phyloP scores from a whole-genome alignment of 2,888 invertebrate genomes.

The Baccha elongata region DNA sequence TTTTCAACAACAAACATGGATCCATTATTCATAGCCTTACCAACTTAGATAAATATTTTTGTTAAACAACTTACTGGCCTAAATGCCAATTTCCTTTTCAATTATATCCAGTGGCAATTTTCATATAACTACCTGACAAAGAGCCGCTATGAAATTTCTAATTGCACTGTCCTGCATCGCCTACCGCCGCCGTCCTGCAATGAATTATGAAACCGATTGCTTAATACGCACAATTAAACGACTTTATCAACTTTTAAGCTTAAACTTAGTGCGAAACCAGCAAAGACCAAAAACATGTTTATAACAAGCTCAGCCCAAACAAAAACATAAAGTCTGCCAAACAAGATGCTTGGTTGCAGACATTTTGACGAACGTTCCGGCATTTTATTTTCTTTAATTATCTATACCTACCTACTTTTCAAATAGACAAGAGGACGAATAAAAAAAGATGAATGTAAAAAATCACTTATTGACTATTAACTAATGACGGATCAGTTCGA shows the following conservation, averaged over 20 bases:
- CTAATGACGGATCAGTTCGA: conserved; percentile 24
- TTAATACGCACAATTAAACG: conserved; percentile 18
- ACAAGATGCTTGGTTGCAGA: conserved; percentile 8
- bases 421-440: conserved; percentile 9
- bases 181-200: neutral
- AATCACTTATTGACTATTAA: conserved; percentile 20
- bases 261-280: neutral
- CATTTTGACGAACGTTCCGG: conserved; percentile 24
- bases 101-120: neutral
- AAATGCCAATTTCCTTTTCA: conserved; percentile 36
- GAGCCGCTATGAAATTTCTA: conserved; percentile 9
- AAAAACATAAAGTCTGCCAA: conserved; percentile 17
- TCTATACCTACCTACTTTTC: neutral
- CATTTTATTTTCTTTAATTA: conserved; percentile 20
- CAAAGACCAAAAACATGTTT: conserved; percentile 22
- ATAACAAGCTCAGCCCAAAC: conserved; percentile 16
- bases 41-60: too few relatives aligned
- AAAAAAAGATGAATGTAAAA: neutral
- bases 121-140: neutral
- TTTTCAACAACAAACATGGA: too few relatives aligned
- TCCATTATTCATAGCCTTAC: too few relatives aligned
- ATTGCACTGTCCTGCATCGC: conserved; percentile 25
- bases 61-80: conserved; percentile 1
- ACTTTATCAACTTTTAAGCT: conserved; percentile 6
- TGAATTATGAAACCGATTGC: conserved; percentile 32